Base-by-base conservation (phyloP, 2,888 invertebrate species). In the Euproctis similis region DNA sequence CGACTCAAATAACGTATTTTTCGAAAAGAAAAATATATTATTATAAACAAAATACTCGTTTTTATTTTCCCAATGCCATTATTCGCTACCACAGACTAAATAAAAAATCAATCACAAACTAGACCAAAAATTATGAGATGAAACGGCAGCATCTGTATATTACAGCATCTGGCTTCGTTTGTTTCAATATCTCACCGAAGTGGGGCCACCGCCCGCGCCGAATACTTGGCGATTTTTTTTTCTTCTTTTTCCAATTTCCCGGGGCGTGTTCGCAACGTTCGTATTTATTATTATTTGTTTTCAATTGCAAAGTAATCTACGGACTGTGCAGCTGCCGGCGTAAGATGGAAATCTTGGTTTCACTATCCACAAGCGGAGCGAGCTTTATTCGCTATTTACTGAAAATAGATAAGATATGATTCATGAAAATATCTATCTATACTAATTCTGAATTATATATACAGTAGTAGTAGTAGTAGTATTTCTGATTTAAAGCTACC, bases 231-330 rank as follows among this genome's bases (percentile, higher is more conserved):
- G 10, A 51, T 69, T 71, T 71, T 69, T 68, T 60, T 68, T 61
- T 62, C 59, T 67, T 19, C 14, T 19, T 73, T 76, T 75, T 75
- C 67, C 76, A 73, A 76, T 76, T 75, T 72, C 57, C 61, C 59
- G 66, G 59, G 57, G 65, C 63, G 60, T 66, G 65, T 62, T 62
- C 61, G 62, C 51, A 61, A 60, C 58, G 57, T 19, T 56, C 57
- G 65, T 78, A 77, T 81, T 81, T 81, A 80, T 80, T 78, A 75
- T 78, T 78, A 78, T 81, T 81, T 78, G 78, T 80, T 80, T 80
- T 80, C 80, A 78, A 80, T 81, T 77, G 78, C 76, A 70, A 75
- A 78, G 75, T 74, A 80, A 80, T 78, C 78, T 77, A 65, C 58
- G 68, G 68, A 60, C 67, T 67, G 65, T 65, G 74, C 77, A 77